These are phyloP conservation scores for Microhierax caerulescens DNA, from an alignment of 2,797 vertebrate genomes.

Conservation along the genomic window DNA sequence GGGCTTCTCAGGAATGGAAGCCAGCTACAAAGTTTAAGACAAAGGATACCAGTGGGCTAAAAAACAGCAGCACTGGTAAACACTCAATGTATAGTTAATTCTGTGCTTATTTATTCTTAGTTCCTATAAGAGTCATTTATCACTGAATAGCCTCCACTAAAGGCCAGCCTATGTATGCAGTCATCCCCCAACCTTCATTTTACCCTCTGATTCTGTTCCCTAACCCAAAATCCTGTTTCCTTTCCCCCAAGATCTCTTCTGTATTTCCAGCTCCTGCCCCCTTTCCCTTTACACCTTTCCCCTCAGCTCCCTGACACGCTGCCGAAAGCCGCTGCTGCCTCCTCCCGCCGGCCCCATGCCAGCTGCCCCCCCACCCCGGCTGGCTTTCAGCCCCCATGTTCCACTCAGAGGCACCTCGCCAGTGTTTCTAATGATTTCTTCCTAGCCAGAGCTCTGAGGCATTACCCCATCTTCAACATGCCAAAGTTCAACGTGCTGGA, in stretches of 20 bases:
- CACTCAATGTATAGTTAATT: background rate
- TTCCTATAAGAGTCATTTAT: background rate
- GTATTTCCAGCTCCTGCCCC: background rate
- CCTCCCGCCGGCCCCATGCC: background rate
- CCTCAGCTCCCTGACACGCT: accelerated
- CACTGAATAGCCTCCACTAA: background rate
- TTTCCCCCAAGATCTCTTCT: background rate
- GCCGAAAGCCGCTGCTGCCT: background rate
- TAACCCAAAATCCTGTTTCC: background rate
- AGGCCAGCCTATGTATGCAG: background rate
- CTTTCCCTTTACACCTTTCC: background rate
- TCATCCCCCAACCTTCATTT: background rate
- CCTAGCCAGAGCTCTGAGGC: background rate
- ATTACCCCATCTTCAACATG: background rate
- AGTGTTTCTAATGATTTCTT: background rate
- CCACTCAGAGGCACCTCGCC: background rate
- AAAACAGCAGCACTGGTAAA: background rate
- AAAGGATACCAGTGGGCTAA: background rate
- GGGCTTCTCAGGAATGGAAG: background rate
- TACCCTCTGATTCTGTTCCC: background rate
- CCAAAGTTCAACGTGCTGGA: background rate
- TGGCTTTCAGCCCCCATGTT: background rate
- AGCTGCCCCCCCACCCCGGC: accelerated
- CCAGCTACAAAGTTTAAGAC: background rate
- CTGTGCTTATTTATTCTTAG: background rate